Evolutionary conservation across 2,113 vertebrate genomes (phyloP).

Genomic region (Collichthys lucidus): DNA sequence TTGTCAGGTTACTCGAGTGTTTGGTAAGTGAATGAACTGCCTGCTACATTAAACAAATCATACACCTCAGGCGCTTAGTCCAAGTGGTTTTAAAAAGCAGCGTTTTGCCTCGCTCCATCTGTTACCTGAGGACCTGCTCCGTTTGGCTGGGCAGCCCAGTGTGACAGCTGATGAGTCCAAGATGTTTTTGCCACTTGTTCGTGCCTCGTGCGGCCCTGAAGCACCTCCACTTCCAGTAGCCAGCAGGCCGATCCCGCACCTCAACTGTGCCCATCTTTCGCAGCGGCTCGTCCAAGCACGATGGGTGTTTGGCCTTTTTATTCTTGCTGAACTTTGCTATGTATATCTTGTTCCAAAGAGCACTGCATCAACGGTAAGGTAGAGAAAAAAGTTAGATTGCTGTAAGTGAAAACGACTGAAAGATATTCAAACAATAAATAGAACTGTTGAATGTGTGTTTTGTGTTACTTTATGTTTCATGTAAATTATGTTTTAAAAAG

Average conservation of each 20-base stretch:
- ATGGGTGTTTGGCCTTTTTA: slow-evolving; percentile 57
- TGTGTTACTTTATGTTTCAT: not conserved
- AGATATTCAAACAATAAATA: too few species aligned
- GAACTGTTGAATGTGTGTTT: too few species aligned
- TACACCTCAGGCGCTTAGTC: slow-evolving; percentile 10
- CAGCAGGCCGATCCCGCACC: slow-evolving; percentile 71
- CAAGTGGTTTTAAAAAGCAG: not conserved
- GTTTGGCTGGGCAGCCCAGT: slow-evolving; percentile 87
- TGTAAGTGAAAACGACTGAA: not conserved
- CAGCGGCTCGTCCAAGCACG: slow-evolving; percentile 55
- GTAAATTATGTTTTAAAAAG: not conserved
- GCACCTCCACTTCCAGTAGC: slow-evolving; percentile 89
- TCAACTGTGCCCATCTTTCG: slow-evolving; percentile 49
- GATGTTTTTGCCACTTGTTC: slow-evolving; percentile 75
- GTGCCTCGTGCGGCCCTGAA: slow-evolving; percentile 77
- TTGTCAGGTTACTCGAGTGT: slow-evolving; percentile 8
- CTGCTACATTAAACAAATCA: slow-evolving; percentile 30
- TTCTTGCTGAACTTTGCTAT: slow-evolving; percentile 67
- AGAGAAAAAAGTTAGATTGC: not conserved
- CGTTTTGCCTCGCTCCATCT: not conserved
- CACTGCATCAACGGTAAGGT: slow-evolving; percentile 74
- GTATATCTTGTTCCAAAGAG: slow-evolving; percentile 88
- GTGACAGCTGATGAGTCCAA: slow-evolving; percentile 80
- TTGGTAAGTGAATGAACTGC: not conserved
- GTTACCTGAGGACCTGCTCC: slow-evolving; percentile 83